These are phyloP conservation scores for Dorcus hopei DNA, from an alignment of 2,888 invertebrate species.

Conservation along the genomic window DNA sequence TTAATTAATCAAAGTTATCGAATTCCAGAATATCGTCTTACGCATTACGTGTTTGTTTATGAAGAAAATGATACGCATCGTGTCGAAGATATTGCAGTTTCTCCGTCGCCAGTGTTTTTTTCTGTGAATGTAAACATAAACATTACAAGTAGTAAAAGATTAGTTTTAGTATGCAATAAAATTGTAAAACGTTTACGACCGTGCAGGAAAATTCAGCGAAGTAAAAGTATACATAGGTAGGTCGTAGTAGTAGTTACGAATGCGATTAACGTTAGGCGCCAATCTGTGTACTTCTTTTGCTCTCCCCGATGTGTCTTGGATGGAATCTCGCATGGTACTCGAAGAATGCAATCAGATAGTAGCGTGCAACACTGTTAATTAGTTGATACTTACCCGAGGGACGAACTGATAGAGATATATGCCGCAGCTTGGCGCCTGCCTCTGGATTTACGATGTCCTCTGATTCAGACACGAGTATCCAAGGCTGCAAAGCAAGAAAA, in stretches of 20 bases:
- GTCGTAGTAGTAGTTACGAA: not conserved
- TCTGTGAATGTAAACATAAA: too few species aligned
- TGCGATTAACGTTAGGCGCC: conserved; percentile 25
- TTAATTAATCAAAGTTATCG: too few species aligned
- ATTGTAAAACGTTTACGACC: too few species aligned
- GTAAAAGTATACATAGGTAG: conserved; percentile 4
- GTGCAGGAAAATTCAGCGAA: not conserved
- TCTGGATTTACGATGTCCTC: conserved; percentile 32
- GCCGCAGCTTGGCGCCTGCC: conserved; percentile 32
- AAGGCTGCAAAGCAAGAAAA: conserved; percentile 33
- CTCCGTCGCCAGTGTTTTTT: too few species aligned
- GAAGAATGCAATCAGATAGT: conserved; percentile 33
- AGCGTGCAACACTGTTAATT: conserved; percentile 31
- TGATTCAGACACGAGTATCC: conserved; percentile 27
- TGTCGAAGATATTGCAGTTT: too few species aligned
- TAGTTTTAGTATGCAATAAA: too few species aligned
- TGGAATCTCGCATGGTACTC: conserved; percentile 30
- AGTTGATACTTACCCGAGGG: conserved; percentile 24
- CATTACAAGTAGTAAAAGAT: too few species aligned
- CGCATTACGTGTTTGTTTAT: too few species aligned
- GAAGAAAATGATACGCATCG: too few species aligned
- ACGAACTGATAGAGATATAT: conserved; percentile 24
- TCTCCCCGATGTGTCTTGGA: conserved; percentile 24
- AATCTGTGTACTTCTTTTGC: conserved; percentile 26
- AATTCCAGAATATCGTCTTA: too few species aligned